Conservation (phyloP, 2,888 invertebrate genomes). For the Plagodis dolabraria region DNA sequence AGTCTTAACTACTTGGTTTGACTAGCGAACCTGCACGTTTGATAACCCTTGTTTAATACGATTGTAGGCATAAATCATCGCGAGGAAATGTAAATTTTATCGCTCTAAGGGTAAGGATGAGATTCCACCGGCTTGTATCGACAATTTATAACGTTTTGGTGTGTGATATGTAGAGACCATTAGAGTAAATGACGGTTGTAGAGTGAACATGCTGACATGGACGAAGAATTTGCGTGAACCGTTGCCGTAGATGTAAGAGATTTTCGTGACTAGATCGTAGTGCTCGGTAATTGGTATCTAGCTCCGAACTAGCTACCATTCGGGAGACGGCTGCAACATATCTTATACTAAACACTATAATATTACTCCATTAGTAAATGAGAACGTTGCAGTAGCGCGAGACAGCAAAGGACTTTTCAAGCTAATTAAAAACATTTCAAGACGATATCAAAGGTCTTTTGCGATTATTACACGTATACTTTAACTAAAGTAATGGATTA, state of each 20-base stretch:
- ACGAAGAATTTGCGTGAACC: constrained; percentile 56
- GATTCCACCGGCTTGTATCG: constrained; percentile 30
- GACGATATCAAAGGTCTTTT: too few species aligned
- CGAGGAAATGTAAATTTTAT: constrained; percentile 39
- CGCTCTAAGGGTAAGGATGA: constrained; percentile 33
- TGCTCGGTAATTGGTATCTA: constrained; percentile 57
- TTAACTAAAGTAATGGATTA: too few species aligned
- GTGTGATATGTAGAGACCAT: constrained; percentile 51
- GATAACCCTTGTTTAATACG: constrained; percentile 25
- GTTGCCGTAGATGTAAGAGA: constrained; percentile 55
- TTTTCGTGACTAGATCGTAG: constrained; percentile 66
- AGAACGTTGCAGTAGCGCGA: constrained; percentile 5
- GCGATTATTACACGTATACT: too few species aligned
- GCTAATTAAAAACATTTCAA: constrained; percentile 2
- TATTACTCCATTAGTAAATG: constrained; percentile 18
- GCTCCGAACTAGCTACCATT: constrained; percentile 30
- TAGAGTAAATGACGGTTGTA: constrained; percentile 66
- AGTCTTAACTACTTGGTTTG: constrained; percentile 41
- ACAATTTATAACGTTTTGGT: constrained; percentile 35
- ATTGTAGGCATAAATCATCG: constrained; percentile 22
- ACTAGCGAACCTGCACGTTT: constrained; percentile 46
- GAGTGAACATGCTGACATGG: constrained; percentile 58
- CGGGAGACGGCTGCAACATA: constrained; percentile 11
- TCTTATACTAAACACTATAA: constrained; percentile 3
- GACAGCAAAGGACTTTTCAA: constrained; percentile 1